Evolutionary conservation across 2,797 vertebrate genomes (phyloP), one percentile per base, ranked within the genome.

Genomic region (Diceros bicornis): DNA sequence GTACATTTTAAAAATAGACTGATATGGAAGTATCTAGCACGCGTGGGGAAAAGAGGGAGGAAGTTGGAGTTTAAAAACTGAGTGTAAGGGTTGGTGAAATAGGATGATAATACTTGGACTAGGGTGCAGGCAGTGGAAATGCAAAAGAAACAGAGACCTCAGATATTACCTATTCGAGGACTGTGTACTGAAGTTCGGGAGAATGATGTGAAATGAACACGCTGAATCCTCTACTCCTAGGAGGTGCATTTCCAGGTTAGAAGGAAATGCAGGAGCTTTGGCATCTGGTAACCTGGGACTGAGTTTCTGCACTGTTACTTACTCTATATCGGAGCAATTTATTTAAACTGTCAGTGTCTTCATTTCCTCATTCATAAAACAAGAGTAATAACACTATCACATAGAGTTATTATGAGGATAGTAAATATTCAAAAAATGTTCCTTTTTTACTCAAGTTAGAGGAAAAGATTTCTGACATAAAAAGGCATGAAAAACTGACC

Each of bases 11-110:
- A 37, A 82, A 83, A 66, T 1, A 44, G 6, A 20, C 14, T 17
- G 7, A 14, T 0, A 0, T 7, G 32, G 21, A 14, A 2, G 23
- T 10, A 5, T 62, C 25, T 47, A 25, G 61, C 20, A 18, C 13
- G 61, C 12, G 32, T 32, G 29, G 3, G 20, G 18, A 29, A 7
- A 25, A 25, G 61, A 18, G 9, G 11, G 25, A 10, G 83, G 55
- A 3, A 57, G 18, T 6, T 44, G 32, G 34, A 25, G 2, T 52
- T 77, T 61, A 72, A 68, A 75, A 50, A 75, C 37, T 3, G 34
- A 78, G 41, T 12, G 2, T 14, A 12, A 66, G 34, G 37, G 1
- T 34, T n/a, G 79, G 29, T 32, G 66, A 69, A 75, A 34, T 6
- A 7, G n/a, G 7, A 20, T 1, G 44, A 11, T 5, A n/a, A 34